Percentiles rank a stretch among this genome's conserved stretches.
Conservation (phyloP, 1,140 invertebrate species). For the Drosophila azteca region DNA sequence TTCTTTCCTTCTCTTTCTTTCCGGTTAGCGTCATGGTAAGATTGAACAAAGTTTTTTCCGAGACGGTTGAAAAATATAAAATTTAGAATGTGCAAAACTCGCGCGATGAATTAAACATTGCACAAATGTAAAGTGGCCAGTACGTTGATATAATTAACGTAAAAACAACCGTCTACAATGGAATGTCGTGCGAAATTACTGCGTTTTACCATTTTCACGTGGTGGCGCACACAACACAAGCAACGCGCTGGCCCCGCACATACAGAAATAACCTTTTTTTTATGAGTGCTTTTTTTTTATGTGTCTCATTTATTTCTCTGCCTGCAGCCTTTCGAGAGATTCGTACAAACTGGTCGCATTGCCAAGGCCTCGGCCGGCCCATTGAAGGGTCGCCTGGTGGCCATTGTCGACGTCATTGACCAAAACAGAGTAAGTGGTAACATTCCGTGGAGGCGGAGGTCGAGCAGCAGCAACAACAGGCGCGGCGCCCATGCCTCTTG, state of each 20-base stretch:
- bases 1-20: conserved; percentile 79
- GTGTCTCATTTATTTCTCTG: conserved; percentile 12
- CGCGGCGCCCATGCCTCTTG: conserved; percentile 18
- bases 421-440: conserved; percentile 93
- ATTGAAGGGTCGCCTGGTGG: conserved; percentile 94
- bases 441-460: background rate
- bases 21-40: conserved; percentile 82
- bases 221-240: conserved; percentile 47
- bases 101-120: conserved; percentile 48
- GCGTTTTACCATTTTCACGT: conserved; percentile 62
- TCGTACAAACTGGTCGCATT: conserved; percentile 98
- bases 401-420: conserved; percentile 98
- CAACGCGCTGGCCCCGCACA: conserved; percentile 40
- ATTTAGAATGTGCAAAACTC: conserved; percentile 48
- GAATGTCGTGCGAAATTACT: background rate
- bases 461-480: conserved; percentile 19
- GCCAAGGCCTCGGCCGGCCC: conserved; percentile 95
- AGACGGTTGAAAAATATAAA: conserved; percentile 68
- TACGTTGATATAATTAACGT: conserved; percentile 13
- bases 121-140: conserved; percentile 28
- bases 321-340: conserved; percentile 94
- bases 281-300: too few species aligned
- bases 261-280: too few species aligned
- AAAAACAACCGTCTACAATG: conserved; percentile 1
- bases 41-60: conserved; percentile 48